These are phyloP conservation scores for Procambarus clarkii DNA, from an alignment of 1,140 invertebrate genomes.

Conservation along the genomic window DNA sequence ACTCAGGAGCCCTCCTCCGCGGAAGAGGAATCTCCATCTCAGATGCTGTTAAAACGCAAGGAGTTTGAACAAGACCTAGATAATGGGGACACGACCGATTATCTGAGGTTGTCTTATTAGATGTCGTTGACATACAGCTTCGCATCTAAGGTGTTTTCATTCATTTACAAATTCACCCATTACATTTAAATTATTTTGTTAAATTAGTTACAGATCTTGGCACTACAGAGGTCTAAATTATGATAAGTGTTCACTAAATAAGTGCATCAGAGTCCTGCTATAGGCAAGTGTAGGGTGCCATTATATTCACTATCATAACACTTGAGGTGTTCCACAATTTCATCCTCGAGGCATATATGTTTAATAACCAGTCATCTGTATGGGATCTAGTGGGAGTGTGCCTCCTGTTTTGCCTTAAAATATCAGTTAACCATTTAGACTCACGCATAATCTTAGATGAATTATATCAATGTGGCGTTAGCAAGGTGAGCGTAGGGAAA, in stretches of 20 bases:
- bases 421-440: background rate
- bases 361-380: background rate
- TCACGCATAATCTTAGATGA: background rate
- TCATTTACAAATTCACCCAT: background rate
- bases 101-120: slow-evolving; percentile 57
- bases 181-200: background rate
- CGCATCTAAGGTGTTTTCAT: background rate
- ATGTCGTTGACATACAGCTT: background rate
- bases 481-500: background rate
- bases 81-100: slow-evolving; percentile 57
- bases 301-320: background rate
- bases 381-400: background rate
- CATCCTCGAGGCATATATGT: background rate
- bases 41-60: slow-evolving; percentile 46
- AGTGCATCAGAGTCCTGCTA: background rate
- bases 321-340: too few relatives aligned
- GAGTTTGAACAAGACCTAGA: slow-evolving; percentile 63
- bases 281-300: background rate
- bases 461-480: background rate
- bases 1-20: background rate
- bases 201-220: background rate
- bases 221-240: background rate
- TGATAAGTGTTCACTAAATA: background rate
- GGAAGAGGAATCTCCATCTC: slow-evolving; percentile 31
- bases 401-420: background rate